Evolutionary conservation across 2,888 invertebrate species (phyloP), one percentile per base, ranked within the genome.

Genomic region (Mesochorus sp.): DNA sequence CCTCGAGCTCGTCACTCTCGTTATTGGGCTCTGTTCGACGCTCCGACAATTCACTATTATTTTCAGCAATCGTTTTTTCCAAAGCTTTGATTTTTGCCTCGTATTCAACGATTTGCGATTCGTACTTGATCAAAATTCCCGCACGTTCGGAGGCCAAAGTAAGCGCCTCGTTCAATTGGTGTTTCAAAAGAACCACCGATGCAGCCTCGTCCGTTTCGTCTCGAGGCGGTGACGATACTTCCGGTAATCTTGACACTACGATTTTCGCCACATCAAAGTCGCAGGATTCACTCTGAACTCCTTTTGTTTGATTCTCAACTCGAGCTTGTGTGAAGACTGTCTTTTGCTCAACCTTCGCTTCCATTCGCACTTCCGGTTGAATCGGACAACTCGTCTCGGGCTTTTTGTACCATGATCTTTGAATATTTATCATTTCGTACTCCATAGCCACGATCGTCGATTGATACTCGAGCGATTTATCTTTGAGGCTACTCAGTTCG

Each of bases 141-240:
- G 90, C 87, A 76, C 90, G 89, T 82, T 92, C 89, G 1, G 92
- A 90, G 8, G 89, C 88, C 34, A 92, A 80, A 44, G 82, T 82
- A 37, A 92, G 81, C 2, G 92, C 90, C 80, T 92, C 89, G 5
- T 87, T 78, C 28, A 93, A 76, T 81, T 92, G 91, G 59, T 91
- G 92, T 42, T 84, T 85, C 3, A 87, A 78, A 61, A 76, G 12
- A 3, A 44, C 17, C 3, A 75, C 34, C 8, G 34, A 26, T 10
- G 64, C n/a, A n/a, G n/a, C 55, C 8, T 79, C 76, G 0, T 34
- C 19, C 0, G 66, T 12, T 19, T 24, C 12, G 3, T 61, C 37
- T 34, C 42, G 31, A 0, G 51, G 8, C 14, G 42, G n/a, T 12
- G 49, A 37, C 28, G 14, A 34, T 37, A 39, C 59, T 68, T 66